Base-by-base conservation (phyloP, 2,113 vertebrate species). In the Tupaia tana region DNA sequence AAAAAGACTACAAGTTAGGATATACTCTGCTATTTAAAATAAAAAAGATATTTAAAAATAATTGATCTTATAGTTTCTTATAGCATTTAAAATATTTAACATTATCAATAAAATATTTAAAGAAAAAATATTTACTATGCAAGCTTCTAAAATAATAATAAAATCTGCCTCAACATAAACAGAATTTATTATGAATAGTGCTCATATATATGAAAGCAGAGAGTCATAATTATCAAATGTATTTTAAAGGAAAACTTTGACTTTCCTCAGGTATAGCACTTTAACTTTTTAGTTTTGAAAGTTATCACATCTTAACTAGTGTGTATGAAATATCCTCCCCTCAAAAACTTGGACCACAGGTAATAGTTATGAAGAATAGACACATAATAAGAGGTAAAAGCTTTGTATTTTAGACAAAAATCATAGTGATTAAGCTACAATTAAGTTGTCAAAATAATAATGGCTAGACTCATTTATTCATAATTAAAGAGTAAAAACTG, bases 71-170 rank as follows among this genome's bases (percentile, higher is more conserved):
- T 54, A 74, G 22, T 2, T 80, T 73, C 16, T 73, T 82, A 29
- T 31, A 11, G 27, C 8, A 92, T 61, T 75, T 81, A 86, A 89
- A 61, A 15, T 94, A 89, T 43, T 61, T 63, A 63, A 61, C 29
- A 71, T 70, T 78, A 82, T 34, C 54, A 73, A 61, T 69, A 91
- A 71, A 74, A 61, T 86, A 91, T 34, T 61, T 73, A 31, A 94
- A 83, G 0, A 71, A 29, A 7, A 83, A 56, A 92, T n/a, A 43
- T n/a, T 83, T 78, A 52, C 6, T 73, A 7, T 59, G 4, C 25
- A 73, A 64, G 7, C 11, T 52, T 81, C 11, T 61, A 78, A 83
- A 24, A 1, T 69, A 80, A 92, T 34, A 84, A 34, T 80, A 79
- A 89, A 73, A 66, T 34, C 3, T 69, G 11, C 71, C 5, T 1